These are phyloP conservation scores for Tenthredo distinguenda DNA, from an alignment of 2,888 invertebrate species.

Conservation along the genomic window DNA sequence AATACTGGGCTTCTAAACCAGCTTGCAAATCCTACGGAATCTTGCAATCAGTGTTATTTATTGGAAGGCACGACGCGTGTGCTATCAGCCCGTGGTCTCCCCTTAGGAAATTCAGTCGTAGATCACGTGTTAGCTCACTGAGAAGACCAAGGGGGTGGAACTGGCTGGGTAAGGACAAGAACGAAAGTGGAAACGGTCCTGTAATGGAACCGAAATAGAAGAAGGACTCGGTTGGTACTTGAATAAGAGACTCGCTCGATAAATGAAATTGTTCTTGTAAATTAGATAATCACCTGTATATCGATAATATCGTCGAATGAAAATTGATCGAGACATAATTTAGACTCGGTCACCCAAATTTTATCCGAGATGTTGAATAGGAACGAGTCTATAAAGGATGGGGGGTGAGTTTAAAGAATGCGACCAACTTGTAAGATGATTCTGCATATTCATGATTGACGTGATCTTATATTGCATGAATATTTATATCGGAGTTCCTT, in stretches of 20 bases:
- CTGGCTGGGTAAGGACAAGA: background rate
- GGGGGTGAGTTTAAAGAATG: constrained; percentile 3
- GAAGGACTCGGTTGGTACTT: background rate
- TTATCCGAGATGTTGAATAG: background rate
- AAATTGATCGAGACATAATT: background rate
- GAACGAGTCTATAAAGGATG: background rate
- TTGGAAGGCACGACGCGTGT: constrained; percentile 57
- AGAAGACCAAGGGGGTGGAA: constrained; percentile 10
- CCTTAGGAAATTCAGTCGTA: constrained; percentile 59
- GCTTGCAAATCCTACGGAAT: constrained; percentile 57
- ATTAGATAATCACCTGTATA: background rate
- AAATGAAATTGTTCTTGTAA: background rate
- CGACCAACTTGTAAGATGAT: constrained; percentile 26
- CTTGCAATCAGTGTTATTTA: constrained; percentile 63
- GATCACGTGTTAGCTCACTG: constrained; percentile 57
- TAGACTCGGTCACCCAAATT: background rate
- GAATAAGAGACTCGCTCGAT: background rate
- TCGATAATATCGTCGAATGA: background rate
- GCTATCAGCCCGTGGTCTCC: constrained; percentile 46
- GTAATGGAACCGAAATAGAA: constrained; percentile 4
- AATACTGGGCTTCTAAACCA: background rate
- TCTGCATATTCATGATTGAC: constrained; percentile 42
- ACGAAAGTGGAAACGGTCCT: background rate
- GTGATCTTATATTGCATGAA: constrained; percentile 41
- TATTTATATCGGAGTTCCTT: constrained; percentile 40